Conservation (phyloP, 2,888 invertebrate genomes). For the Aphodius granarius region DNA sequence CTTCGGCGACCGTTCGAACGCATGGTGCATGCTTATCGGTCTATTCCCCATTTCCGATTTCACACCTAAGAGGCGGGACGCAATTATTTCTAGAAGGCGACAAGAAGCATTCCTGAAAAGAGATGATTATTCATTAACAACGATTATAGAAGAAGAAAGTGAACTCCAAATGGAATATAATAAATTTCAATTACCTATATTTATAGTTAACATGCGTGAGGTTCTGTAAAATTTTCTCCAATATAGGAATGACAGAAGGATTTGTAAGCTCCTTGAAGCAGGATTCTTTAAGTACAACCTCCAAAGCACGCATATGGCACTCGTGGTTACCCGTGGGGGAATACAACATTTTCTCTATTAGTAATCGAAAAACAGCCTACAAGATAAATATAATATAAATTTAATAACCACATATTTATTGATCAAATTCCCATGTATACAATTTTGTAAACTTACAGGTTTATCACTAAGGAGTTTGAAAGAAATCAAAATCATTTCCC, state of each 20-base stretch:
- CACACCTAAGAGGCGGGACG: constrained; percentile 18
- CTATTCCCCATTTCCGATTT: background rate
- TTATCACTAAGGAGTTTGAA: background rate
- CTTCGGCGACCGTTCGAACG: background rate
- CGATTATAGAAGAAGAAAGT: background rate
- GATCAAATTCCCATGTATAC: too few species aligned
- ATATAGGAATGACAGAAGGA: background rate
- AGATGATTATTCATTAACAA: background rate
- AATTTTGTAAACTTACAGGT: background rate
- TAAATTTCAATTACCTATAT: background rate
- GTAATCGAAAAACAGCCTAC: background rate
- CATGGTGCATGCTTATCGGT: background rate
- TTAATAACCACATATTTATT: background rate
- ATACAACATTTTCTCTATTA: background rate
- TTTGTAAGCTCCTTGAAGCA: background rate
- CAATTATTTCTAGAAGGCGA: constrained; percentile 22
- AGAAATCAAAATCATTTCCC: background rate
- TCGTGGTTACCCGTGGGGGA: background rate
- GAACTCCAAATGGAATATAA: background rate
- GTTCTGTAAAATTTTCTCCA: background rate
- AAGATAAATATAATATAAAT: background rate
- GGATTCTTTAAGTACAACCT: background rate
- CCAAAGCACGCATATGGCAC: background rate
- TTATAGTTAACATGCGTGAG: background rate
- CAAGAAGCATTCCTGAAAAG: constrained; percentile 24